Base-by-base conservation (phyloP, 2,888 invertebrate genomes). In the Pomacea canaliculata region DNA sequence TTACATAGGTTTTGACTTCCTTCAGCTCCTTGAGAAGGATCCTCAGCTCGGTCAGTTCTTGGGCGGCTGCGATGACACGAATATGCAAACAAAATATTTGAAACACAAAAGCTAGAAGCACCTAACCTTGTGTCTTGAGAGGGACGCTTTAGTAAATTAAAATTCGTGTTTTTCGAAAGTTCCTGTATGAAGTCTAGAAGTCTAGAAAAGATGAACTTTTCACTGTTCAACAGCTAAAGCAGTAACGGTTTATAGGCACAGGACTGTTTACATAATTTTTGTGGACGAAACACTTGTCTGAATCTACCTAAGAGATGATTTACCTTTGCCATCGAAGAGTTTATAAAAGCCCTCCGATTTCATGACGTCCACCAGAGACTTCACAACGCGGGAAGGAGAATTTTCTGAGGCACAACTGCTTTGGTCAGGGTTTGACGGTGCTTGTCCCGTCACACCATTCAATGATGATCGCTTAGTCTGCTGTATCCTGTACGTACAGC, bases 321-420 rank as follows among this genome's bases (percentile, higher is more conserved):
- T 77, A 85, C 85, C 78, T 82, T 80, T 83, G 18, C 76, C 68
- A 7, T 80, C 63, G 37, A 85, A 56, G 12, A 85, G 78, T 56
- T 81, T 83, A 70, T 79, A 78, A 71, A 86, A 85, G 48, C 83
- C 83, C 13, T 83, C 79, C 46, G 82, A 83, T 76, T 79, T 81
- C 76, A 86, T 82, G 63, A 85, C 82, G 46, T 82, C 73, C 27
- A 81, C 76, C 76, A 78, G 51, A 73, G 71, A 73, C 80, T 82
- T 79, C 71, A 83, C 7, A 56, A 8, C 2, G 51, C 8, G 51
- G 51, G 2, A 13, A 8, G 51, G 1, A 10, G 16, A 56, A 16
- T 7, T 7, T 16, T 56, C 51, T 13, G 16, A 7, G 16, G 51
- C 2, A 16, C 3, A 56, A 56, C 12, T 13, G 12, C 12, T 13